A percentile compares a stretch with the other conserved stretches of the same genome.
Conservation (phyloP, 2,113 vertebrate genomes). For the Centropristis striata region DNA sequence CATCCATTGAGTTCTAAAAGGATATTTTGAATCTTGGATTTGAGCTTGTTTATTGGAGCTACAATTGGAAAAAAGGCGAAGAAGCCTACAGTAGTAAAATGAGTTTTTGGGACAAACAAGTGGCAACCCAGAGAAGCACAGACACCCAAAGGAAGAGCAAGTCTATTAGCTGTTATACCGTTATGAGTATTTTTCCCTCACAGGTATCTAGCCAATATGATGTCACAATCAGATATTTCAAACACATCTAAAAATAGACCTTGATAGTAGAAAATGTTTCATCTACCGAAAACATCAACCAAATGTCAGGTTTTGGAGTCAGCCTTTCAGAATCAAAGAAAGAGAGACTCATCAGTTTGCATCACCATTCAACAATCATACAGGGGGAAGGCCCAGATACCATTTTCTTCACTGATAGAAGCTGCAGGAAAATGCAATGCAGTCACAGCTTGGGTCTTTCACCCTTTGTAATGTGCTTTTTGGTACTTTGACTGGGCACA, state of each 20-base stretch:
- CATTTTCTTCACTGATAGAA: constrained; percentile 25
- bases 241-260: constrained; percentile 23
- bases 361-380: constrained; percentile 11
- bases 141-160: background rate
- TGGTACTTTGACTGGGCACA: constrained; percentile 2
- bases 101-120: too few relatives aligned
- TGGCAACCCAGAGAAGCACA: background rate
- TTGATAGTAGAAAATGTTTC: constrained; percentile 1
- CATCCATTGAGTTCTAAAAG: too few relatives aligned
- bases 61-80: too few relatives aligned
- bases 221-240: constrained; percentile 8
- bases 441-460: constrained; percentile 31
- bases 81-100: too few relatives aligned
- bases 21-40: too few relatives aligned
- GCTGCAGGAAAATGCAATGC: constrained; percentile 33
- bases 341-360: constrained; percentile 26
- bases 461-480: constrained; percentile 17
- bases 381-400: background rate
- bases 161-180: background rate
- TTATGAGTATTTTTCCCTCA: background rate
- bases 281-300: constrained; percentile 5
- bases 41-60: too few relatives aligned
- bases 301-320: constrained; percentile 35
- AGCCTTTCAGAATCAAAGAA: constrained; percentile 27
- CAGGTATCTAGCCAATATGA: background rate